Base-by-base conservation (phyloP, 2,888 invertebrate species). In the Eilema depressum region DNA sequence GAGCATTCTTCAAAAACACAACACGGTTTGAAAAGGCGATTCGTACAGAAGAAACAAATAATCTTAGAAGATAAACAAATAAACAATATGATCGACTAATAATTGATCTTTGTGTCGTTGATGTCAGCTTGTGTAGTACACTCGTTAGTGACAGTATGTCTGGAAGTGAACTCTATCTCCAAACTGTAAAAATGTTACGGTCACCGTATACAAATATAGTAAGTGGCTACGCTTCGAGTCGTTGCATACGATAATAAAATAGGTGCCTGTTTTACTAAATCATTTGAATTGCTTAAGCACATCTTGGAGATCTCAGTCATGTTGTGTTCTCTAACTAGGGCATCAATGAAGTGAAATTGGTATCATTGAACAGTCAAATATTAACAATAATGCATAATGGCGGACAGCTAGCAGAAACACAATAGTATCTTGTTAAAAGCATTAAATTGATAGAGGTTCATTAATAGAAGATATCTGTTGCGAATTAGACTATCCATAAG, bases 271-370 rank as follows among this genome's bases (percentile, higher is more conserved):
- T 25, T 2, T 2, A n/a, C 53, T 53, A n/a, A 53, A 62, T 37
- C 23, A 37, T 63, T 37, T 37, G 14, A 23, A 23, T 62, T 25
- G 37, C 37, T 37, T 23, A 37, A 26, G 25, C 2, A 17, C 63
- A 61, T 37, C 30, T 56, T 12, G 10, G 23, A 20, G 53, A 20
- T 62, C 64, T 73, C 63, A 68, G 37, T 66, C 66, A 68, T 62
- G 68, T 69, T 67, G 64, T 73, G 25, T 66, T 25, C 30, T 61
- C 65, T 79, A 89, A 86, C 81, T 88, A 76, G 86, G 85, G 71
- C 88, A 79, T 71, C 86, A 88, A 86, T 88, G 69, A 80, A 80
- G 79, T 65, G 76, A 82, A 87, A 85, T 86, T 86, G 83, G 68
- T 77, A 79, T 77, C 77, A 81, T 85, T 81, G 81, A 68, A 68